These are phyloP conservation scores for Styela clava DNA, from an alignment of 23 tunicate species.

Conservation along the genomic window DNA sequence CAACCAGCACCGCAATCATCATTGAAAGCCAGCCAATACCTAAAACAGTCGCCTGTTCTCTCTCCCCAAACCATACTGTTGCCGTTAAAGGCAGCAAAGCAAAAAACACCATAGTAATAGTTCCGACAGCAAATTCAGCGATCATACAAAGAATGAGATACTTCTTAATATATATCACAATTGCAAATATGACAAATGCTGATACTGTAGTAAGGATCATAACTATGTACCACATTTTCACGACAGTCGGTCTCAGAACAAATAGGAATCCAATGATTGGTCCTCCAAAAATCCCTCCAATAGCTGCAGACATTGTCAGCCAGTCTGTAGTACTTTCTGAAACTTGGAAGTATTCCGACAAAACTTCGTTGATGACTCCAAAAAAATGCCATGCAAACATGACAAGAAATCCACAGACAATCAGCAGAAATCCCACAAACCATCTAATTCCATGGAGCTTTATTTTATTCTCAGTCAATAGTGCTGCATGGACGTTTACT, in stretches of 20 bases:
- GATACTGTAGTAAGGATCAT: not conserved
- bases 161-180: not conserved
- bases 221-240: not conserved
- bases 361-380: too few species aligned
- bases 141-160: not conserved
- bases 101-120: not conserved
- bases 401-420: too few species aligned
- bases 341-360: too few species aligned
- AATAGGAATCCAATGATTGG: not conserved
- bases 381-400: too few species aligned
- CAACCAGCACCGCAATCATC: not conserved
- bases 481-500: too few species aligned
- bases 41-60: conserved; percentile 7
- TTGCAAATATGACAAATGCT: not conserved
- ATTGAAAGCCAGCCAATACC: not conserved
- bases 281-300: not conserved
- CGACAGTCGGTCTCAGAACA: not conserved
- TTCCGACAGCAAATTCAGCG: not conserved
- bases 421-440: too few species aligned
- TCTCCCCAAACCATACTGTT: conserved; percentile 16
- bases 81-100: not conserved
- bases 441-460: too few species aligned
- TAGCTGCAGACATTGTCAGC: too few species aligned
- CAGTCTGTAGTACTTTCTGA: too few species aligned
- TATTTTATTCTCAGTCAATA: too few species aligned